Base-by-base conservation (phyloP, 35 echinoderm and acorn worm genomes). In the Heliocidaris tuberculata region DNA sequence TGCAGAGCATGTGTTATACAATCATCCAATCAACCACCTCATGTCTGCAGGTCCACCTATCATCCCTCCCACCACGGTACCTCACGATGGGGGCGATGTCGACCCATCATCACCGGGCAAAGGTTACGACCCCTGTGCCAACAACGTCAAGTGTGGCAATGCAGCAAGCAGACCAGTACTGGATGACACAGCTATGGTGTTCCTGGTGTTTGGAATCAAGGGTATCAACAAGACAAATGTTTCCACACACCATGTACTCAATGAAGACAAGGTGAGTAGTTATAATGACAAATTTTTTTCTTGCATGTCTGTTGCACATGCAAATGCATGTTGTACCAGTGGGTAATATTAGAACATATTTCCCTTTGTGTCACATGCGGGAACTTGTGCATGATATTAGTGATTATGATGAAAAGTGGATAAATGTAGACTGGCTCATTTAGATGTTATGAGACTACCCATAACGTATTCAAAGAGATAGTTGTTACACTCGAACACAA, bases 151-250 rank as follows among this genome's bases (percentile, higher is more conserved):
- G 47, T 99, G 98, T 90, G 93, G 92, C 9, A 89, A 88, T 50
- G 90, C 96, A 2, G 98, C 94, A 0, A 49, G 48, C 8, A 92
- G 96, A 17, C 98, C 98, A 1, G 90, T 97, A 2, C 85, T 99
- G 19, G 95, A 97, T 32, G 96, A 94, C 94, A 96, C 92, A 0
- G 98, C 98, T 2, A 95, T 96, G 30, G 98, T 99, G 2, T 97
- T 94, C 59, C 50, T 99, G 16, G 96, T 99, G 47, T 99, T 99
- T 85, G 98, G 98, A 7, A 88, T 99, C 32, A 49, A 85, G 11
- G 90, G 94, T 48, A 47, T 97, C 24, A 93, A 95, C n/a, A 86
- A 52, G 31, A 91, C 30, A 21, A 96, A 93, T 31, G 49, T 71
- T n/a, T 86, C 95, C 11, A 85, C 94, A 30, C 94, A 94, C 31